Percentiles rank a stretch among this genome's conserved stretches.
Evolutionary conservation across 2,113 vertebrate species (phyloP).

Genomic region (Rissa tridactyla): DNA sequence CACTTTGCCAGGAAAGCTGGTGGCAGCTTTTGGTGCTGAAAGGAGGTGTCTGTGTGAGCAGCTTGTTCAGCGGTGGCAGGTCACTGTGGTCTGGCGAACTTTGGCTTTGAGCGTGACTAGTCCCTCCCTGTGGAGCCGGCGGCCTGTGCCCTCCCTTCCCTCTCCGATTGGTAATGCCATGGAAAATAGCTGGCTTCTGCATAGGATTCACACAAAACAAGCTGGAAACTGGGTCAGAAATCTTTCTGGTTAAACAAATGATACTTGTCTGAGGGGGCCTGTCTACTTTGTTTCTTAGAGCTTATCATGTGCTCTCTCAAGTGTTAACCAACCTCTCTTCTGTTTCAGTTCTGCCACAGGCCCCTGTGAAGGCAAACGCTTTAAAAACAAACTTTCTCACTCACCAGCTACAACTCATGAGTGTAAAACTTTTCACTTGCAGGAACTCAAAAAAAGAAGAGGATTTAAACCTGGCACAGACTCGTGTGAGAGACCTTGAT

Average conservation of each 20-base stretch:
- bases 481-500: slow-evolving; percentile 71
- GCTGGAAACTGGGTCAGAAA: slow-evolving; percentile 4
- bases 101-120: rapidly evolving
- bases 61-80: background rate
- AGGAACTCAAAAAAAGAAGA: slow-evolving; percentile 82
- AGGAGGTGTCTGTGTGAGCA: background rate
- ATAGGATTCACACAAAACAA: background rate
- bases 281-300: background rate
- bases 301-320: background rate
- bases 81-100: background rate
- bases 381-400: background rate
- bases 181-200: background rate
- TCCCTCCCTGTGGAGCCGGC: background rate
- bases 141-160: background rate
- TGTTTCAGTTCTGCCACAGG: background rate
- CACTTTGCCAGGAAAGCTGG: background rate
- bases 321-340: background rate
- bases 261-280: background rate
- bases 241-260: background rate
- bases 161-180: background rate
- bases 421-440: background rate
- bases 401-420: background rate
- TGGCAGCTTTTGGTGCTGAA: background rate
- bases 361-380: background rate
- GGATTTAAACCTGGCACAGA: slow-evolving; percentile 68